Percentiles rank a stretch among this genome's conserved stretches.
Evolutionary conservation across 1,140 invertebrate species (phyloP).

Genomic region (Ptiloglossa arizonensis): DNA sequence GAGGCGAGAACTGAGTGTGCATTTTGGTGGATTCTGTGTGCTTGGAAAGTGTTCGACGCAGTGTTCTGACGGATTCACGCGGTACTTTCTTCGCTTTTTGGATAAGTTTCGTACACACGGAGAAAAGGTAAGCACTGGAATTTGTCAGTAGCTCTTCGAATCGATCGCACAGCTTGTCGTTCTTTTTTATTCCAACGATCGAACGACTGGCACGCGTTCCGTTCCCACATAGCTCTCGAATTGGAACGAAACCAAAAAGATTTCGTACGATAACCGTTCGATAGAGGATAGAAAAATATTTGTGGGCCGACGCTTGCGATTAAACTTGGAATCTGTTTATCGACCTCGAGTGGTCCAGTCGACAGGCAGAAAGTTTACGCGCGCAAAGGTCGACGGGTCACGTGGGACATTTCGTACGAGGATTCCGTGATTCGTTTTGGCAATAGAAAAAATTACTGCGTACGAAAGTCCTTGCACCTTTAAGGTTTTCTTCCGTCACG

Average conservation of each 20-base stretch:
- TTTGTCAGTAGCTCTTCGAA: background rate
- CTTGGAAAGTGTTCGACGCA: constrained; percentile 12
- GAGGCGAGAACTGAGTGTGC: background rate
- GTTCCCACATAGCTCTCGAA: background rate
- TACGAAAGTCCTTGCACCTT: constrained; percentile 10
- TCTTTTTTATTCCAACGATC: background rate
- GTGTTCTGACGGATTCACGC: constrained; percentile 20
- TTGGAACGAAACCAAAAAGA: background rate
- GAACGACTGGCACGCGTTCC: background rate
- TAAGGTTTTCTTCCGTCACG: constrained; percentile 12
- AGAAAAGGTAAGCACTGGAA: constrained; percentile 22
- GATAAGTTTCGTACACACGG: constrained; percentile 43
- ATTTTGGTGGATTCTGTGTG: constrained; percentile 34
- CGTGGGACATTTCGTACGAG: constrained; percentile 27
- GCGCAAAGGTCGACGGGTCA: constrained; percentile 43
- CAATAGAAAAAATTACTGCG: background rate
- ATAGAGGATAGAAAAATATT: background rate
- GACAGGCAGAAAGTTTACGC: constrained; percentile 38
- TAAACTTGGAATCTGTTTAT: constrained; percentile 23
- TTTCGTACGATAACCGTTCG: background rate
- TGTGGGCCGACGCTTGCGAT: background rate
- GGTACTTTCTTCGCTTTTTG: constrained; percentile 16
- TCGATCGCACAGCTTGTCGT: background rate
- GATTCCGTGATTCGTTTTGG: constrained; percentile 8
- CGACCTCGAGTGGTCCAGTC: background rate